Conservation (phyloP, 2,888 invertebrate species). For the Gisinianus flammeolus region DNA sequence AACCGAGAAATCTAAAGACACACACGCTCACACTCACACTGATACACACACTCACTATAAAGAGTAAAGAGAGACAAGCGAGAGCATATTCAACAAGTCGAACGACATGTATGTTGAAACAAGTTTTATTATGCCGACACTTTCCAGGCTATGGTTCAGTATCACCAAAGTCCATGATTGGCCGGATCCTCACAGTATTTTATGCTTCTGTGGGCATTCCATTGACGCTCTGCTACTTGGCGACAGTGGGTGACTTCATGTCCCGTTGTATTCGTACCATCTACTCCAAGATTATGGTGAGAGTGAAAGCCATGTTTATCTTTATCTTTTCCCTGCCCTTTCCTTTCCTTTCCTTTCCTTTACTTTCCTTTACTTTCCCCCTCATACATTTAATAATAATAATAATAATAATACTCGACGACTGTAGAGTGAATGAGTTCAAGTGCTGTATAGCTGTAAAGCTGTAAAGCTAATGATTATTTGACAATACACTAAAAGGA, state of each 20-base stretch:
- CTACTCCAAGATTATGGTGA: constrained; percentile 58
- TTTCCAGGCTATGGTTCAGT: neutral
- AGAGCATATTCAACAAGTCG: too few relatives aligned
- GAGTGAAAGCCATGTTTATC: constrained; percentile 11
- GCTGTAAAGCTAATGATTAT: constrained; percentile 6
- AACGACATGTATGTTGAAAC: too few relatives aligned
- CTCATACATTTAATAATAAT: neutral
- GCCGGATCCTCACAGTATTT: constrained; percentile 58
- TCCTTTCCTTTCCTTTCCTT: neutral
- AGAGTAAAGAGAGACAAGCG: too few relatives aligned
- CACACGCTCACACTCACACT: neutral
- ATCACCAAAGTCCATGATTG: constrained; percentile 52
- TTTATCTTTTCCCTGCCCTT: neutral
- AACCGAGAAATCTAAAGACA: constrained; percentile 66
- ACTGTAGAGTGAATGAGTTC: neutral
- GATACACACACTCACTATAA: neutral
- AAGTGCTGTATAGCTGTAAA: neutral
- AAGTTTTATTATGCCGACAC: too few relatives aligned
- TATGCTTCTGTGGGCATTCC: constrained; percentile 59
- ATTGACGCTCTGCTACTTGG: constrained; percentile 59
- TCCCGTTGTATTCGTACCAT: constrained; percentile 57
- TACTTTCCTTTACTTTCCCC: neutral
- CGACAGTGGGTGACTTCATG: constrained; percentile 59
- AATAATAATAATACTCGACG: neutral
- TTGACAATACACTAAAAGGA: constrained; percentile 14